These are phyloP conservation scores for Labeo catla DNA, from an alignment of 2,113 vertebrate species.

Conservation along the genomic window DNA sequence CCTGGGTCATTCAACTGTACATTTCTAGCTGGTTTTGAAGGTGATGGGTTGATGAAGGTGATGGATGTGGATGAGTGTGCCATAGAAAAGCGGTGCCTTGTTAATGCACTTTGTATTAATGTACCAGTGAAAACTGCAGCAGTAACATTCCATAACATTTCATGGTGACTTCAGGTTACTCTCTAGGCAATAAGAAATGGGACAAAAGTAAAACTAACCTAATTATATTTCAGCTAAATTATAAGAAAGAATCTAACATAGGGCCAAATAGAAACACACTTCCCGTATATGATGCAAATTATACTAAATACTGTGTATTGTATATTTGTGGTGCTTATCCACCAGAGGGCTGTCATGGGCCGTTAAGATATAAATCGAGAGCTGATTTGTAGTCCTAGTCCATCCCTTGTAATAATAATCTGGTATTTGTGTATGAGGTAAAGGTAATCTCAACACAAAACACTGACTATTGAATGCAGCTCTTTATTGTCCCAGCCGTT, in stretches of 20 bases:
- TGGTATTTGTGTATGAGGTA: background rate
- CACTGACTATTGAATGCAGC: background rate
- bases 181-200: background rate
- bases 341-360: background rate
- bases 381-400: background rate
- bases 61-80: slow-evolving; percentile 80
- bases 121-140: slow-evolving; percentile 74
- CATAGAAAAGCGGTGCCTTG: slow-evolving; percentile 68
- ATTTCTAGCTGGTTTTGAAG: slow-evolving; percentile 73
- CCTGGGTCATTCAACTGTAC: slow-evolving; percentile 75
- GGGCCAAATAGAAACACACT: background rate
- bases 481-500: slow-evolving; percentile 10
- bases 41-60: slow-evolving; percentile 74
- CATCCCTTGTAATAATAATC: background rate
- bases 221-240: background rate
- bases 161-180: too few relatives aligned
- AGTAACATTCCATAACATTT: too few relatives aligned
- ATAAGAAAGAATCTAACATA: background rate
- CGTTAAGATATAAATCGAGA: background rate
- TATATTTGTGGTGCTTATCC: background rate
- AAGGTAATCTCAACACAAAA: background rate
- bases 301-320: background rate
- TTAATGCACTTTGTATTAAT: slow-evolving; percentile 74
- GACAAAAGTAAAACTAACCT: background rate
- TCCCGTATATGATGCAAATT: background rate